Conservation (phyloP, 30 jellyfish, hydroid and myxozoan species). For the Turritopsis rubra region DNA sequence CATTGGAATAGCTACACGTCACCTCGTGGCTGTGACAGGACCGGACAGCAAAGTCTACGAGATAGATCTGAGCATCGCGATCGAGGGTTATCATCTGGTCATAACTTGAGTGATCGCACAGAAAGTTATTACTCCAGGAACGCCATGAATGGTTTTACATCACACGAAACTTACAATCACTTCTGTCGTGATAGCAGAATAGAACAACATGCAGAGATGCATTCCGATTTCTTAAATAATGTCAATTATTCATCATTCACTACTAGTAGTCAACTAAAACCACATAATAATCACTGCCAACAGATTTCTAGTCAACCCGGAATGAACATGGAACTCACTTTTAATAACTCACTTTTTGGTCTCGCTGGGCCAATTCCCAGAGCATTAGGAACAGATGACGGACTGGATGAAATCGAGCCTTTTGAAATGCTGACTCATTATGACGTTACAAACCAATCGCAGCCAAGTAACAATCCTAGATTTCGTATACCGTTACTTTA, state of each 20-base stretch:
- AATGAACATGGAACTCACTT: conserved; percentile 23
- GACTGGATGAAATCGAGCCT: conserved; percentile 31
- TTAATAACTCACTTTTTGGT: conserved; percentile 12
- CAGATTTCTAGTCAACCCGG: not conserved
- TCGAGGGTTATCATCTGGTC: not conserved
- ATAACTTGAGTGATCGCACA: not conserved
- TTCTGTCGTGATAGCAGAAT: not conserved
- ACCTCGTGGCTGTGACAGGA: not conserved
- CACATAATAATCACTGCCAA: not conserved
- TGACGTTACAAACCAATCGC: conserved; percentile 1
- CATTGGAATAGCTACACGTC: not conserved
- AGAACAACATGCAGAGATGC: not conserved
- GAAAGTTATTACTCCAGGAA: not conserved
- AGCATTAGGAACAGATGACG: conserved; percentile 2
- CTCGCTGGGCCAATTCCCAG: conserved; percentile 31
- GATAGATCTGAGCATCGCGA: not conserved
- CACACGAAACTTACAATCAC: not conserved
- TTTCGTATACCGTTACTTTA: conserved; percentile 27
- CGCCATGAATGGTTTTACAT: not conserved
- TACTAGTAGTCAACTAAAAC: not conserved
- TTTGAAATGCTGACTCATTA: conserved; percentile 23
- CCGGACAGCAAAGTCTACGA: not conserved
- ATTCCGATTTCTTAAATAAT: not conserved
- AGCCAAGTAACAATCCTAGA: not conserved
- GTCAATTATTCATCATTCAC: not conserved